Evolutionary conservation across 2,797 vertebrate species (phyloP).

Genomic region (Lindbergichthys nudifrons): DNA sequence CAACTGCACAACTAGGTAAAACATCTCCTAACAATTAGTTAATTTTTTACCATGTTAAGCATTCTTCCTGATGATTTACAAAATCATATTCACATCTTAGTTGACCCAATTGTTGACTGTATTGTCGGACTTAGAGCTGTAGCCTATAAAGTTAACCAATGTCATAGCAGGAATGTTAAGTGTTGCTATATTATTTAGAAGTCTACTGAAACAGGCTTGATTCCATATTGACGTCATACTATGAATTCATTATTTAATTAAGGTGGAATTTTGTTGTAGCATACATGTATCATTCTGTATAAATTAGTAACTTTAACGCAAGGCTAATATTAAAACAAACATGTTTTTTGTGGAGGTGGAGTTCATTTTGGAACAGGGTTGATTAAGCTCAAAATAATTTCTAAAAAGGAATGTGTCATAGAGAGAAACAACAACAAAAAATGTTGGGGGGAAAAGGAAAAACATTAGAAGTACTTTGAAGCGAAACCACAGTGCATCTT

Average conservation of each 20-base stretch:
- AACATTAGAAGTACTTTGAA: too few relatives aligned
- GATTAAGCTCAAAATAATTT: neutral
- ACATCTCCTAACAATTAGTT: neutral
- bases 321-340: neutral
- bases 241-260: neutral
- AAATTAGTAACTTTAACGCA: neutral
- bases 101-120: neutral
- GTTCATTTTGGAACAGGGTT: neutral
- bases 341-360: neutral
- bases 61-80: neutral
- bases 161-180: neutral
- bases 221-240: neutral
- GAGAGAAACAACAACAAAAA: too few relatives aligned
- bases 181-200: slow-evolving; percentile 16
- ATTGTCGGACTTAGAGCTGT: neutral
- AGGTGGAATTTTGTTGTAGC: neutral
- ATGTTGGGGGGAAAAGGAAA: too few relatives aligned
- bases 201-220: neutral
- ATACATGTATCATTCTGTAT: too few relatives aligned
- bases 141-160: neutral
- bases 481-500: too few relatives aligned
- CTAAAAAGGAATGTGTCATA: too few relatives aligned
- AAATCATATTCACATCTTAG: accelerated
- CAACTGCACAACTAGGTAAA: neutral
- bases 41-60: neutral